phyloP scores from a whole-genome alignment of 2,113 vertebrate species.

The Malurus cyaneus region DNA sequence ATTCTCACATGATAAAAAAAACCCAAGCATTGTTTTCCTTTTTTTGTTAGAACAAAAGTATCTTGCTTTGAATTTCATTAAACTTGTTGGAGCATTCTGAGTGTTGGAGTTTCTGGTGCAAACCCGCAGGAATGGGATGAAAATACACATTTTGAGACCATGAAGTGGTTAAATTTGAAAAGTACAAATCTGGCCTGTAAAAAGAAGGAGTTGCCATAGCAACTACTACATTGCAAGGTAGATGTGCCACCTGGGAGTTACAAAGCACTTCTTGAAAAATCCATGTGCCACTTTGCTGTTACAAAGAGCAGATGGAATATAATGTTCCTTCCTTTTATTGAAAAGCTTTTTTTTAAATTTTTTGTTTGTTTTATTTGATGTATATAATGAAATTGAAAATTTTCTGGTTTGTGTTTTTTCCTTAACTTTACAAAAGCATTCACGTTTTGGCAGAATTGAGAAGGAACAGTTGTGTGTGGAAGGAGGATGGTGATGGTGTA shows the following conservation, averaged over 20 bases:
- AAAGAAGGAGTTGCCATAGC: conserved; percentile 56
- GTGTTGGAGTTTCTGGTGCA: not conserved
- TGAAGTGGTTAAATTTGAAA: conserved; percentile 59
- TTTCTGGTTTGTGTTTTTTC: not conserved
- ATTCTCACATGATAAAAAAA: not conserved
- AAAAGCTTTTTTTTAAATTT: not conserved
- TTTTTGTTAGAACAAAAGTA: not conserved
- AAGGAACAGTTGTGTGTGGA: not conserved
- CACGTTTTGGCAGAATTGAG: not conserved
- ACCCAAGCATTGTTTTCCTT: not conserved
- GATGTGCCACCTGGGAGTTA: conserved; percentile 51
- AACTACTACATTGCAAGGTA: conserved; percentile 20
- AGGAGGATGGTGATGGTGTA: not conserved
- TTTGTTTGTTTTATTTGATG: not conserved
- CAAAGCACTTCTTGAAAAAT: conserved; percentile 62
- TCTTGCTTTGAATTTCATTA: not conserved
- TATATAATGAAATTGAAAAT: not conserved
- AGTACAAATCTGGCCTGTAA: conserved; percentile 36
- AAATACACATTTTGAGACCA: conserved; percentile 1
- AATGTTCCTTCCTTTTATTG: conserved; percentile 1
- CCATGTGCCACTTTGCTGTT: conserved; percentile 8
- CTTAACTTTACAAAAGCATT: conserved; percentile 10
- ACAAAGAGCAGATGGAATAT: conserved; percentile 53
- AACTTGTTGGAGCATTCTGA: not conserved
- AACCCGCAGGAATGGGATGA: not conserved